Evolutionary conservation across 2,888 invertebrate species (phyloP).

Genomic region (Troides aeacus): DNA sequence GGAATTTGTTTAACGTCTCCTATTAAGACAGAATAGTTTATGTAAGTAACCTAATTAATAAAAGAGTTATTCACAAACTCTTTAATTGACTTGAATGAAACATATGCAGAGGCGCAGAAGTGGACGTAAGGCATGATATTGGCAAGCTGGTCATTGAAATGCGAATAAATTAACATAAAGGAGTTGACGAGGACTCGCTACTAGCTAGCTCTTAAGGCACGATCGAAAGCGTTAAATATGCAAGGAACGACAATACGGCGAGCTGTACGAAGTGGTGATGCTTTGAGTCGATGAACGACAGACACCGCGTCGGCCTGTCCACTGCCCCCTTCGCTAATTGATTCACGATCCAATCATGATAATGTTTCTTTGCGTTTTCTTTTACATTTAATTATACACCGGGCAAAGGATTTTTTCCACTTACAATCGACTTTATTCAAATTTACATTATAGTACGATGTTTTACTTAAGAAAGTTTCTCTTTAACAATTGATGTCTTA

Average conservation of each 20-base stretch:
- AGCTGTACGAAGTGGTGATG: constrained; percentile 48
- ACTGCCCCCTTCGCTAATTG: constrained; percentile 24
- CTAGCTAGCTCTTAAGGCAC: constrained; percentile 48
- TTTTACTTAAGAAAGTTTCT: not conserved
- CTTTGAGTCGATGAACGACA: constrained; percentile 27
- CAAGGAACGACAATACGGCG: constrained; percentile 52
- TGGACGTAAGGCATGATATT: constrained; percentile 61
- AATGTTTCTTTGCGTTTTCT: constrained; percentile 12
- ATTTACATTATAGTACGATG: no score
- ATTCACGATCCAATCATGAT: constrained; percentile 24
- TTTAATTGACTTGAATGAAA: constrained; percentile 22
- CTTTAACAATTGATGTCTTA: not conserved
- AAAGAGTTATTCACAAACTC: constrained; percentile 13
- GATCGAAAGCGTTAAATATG: constrained; percentile 61
- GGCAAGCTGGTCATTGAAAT: constrained; percentile 67
- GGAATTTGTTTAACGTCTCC: not conserved
- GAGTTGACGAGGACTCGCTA: constrained; percentile 49
- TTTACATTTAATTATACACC: not conserved
- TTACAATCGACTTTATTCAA: not conserved
- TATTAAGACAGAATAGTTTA: not conserved
- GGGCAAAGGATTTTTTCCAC: not conserved
- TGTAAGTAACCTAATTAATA: not conserved
- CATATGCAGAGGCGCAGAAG: constrained; percentile 26
- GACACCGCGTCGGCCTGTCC: constrained; percentile 29
- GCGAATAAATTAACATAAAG: constrained; percentile 73